A percentile compares a stretch with the other conserved stretches of the same genome.
Conservation (phyloP, 2,888 invertebrate genomes). For the Leistus spinibarbis region DNA sequence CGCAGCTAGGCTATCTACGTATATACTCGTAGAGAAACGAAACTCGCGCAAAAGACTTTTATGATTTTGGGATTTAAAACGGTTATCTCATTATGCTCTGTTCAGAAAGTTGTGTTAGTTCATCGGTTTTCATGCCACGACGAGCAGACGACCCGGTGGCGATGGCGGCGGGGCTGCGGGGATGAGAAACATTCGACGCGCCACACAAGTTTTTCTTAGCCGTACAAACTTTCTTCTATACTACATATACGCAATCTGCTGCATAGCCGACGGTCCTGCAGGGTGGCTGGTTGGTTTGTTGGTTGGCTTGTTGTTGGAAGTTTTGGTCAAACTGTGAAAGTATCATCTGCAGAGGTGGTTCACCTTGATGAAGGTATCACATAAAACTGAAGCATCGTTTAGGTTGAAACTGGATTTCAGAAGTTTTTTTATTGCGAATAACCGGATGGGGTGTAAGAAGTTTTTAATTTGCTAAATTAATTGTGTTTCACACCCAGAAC, state of each 20-base stretch:
- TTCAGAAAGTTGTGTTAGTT: conserved; percentile 36
- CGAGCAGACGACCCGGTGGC: conserved; percentile 14
- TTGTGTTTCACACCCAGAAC: too few species aligned
- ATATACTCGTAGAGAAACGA: too few species aligned
- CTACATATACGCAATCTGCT: neutral
- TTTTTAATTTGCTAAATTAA: too few species aligned
- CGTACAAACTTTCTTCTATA: neutral
- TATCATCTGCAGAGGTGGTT: neutral
- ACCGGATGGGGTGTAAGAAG: too few species aligned
- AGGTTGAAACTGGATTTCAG: too few species aligned
- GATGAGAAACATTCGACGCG: conserved; percentile 10
- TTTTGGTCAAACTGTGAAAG: conserved; percentile 30
- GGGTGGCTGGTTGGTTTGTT: neutral
- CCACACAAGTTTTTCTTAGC: neutral
- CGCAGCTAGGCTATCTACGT: too few species aligned
- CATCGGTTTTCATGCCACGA: conserved; percentile 34
- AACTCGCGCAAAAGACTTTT: conserved; percentile 35
- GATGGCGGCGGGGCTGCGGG: neutral
- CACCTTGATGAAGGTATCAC: neutral
- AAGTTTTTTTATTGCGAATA: too few species aligned
- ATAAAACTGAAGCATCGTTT: too few species aligned
- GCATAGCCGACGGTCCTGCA: neutral
- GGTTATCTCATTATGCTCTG: conserved; percentile 38
- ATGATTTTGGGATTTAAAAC: conserved; percentile 38
- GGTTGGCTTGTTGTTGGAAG: neutral